Evolutionary conservation across 2,888 invertebrate genomes (phyloP).

Genomic region (Microplitis deprimator): DNA sequence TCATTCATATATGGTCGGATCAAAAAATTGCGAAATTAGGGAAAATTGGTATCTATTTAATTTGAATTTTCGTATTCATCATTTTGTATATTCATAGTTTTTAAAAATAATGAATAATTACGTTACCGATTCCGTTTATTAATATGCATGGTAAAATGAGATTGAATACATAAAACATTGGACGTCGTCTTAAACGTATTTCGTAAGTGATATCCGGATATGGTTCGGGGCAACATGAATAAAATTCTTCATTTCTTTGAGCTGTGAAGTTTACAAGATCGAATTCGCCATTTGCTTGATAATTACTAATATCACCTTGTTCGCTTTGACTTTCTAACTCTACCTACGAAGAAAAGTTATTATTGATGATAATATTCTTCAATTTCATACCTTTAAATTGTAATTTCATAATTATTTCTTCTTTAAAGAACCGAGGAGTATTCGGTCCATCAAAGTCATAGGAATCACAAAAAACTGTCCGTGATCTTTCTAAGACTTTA

Average conservation of each 20-base stretch:
- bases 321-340: slow-evolving; percentile 84
- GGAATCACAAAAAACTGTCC: too few relatives aligned
- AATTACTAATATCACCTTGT: slow-evolving; percentile 88
- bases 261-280: slow-evolving; percentile 85
- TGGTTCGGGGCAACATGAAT: slow-evolving; percentile 86
- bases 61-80: neutral
- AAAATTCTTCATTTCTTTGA: slow-evolving; percentile 80
- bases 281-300: slow-evolving; percentile 93
- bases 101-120: neutral
- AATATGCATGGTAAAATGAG: slow-evolving; percentile 87
- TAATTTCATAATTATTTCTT: too few relatives aligned
- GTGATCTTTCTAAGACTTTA: neutral
- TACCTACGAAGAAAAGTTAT: slow-evolving; percentile 72
- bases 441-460: too few relatives aligned
- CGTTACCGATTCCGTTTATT: slow-evolving; percentile 86
- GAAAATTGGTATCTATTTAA: too few relatives aligned
- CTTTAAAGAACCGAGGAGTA: too few relatives aligned
- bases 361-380: neutral
- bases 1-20: too few relatives aligned
- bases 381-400: too few relatives aligned
- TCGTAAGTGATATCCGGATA: slow-evolving; percentile 89
- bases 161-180: slow-evolving; percentile 90
- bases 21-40: too few relatives aligned
- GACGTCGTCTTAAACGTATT: slow-evolving; percentile 82
- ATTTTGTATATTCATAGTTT: slow-evolving; percentile 8